Evolutionary conservation across 1,140 invertebrate genomes (phyloP), one percentile per base, ranked within the genome.

Genomic region (Diachasmimorpha longicaudata): DNA sequence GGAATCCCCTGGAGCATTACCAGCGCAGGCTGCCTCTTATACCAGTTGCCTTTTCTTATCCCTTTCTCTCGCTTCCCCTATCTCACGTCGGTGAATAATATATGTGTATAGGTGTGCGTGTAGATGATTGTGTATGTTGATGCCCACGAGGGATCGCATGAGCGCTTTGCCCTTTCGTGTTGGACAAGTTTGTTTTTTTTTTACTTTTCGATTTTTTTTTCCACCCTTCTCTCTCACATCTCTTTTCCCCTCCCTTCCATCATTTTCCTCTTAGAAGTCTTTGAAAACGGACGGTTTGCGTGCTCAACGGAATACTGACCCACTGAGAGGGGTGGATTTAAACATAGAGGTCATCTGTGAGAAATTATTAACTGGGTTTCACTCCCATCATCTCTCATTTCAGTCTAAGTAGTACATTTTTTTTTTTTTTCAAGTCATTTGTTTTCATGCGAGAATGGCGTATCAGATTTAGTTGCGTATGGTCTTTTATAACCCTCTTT

Each of bases 401-500:
- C n/a, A 16, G 25, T 39, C 31, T 68, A 16, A 9, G 13, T 39
- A 37, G 36, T 16, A 39, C 3, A 39, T 68, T 39, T 68, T 68
- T 39, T 10, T 63, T 63, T 63, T 63, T 31, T 63, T 0, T 2
- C 25, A 9, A 0, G 14, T 31, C 58, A 13, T 31, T 25, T 31
- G 58, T 13, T 66, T 66, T 23, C 58, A 66, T 31, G 31, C 25
- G 66, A 68, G 5, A 68, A 68, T 68, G 4, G 1, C 31, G 4
- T 31, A 31, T 66, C 55, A 36, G 52, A 66, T 73, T 73, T 46
- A 39, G 16, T 37, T 73, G 14, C 55, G 25, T 73, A 63, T 25
- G 31, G 48, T 72, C n/a, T n/a, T 48, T 72, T 58, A 71, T 72
- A 16, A n/a, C 72, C 37, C 72, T 73, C 16, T 72, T 73, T 63